Conservation (phyloP, 2,113 vertebrate genomes). For the Zosterops lateralis region DNA sequence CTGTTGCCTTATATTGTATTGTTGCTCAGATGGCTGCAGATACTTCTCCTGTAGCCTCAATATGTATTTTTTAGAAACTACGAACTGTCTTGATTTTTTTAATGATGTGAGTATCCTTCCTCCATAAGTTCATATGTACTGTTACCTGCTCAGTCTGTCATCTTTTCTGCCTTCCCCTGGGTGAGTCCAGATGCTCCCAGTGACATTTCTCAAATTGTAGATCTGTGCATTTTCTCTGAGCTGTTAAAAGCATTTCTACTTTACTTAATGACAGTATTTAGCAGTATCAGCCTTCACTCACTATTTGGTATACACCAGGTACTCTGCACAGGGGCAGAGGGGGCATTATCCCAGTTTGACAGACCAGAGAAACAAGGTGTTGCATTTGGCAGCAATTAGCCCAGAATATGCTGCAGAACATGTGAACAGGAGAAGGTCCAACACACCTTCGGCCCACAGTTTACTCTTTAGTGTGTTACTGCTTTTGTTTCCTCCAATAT, state of each 20-base stretch:
- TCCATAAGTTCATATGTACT: not conserved
- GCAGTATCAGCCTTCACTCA: not conserved
- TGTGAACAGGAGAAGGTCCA: not conserved
- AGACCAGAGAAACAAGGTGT: not conserved
- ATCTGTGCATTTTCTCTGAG: not conserved
- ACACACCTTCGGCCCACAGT: not conserved
- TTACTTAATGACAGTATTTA: constrained; percentile 11
- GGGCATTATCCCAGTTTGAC: not conserved
- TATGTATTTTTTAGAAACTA: not conserved
- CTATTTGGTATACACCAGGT: not conserved
- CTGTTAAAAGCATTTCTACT: not conserved
- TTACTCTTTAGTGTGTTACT: not conserved
- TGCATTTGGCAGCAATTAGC: not conserved
- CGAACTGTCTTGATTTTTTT: not conserved
- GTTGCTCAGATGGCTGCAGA: not conserved
- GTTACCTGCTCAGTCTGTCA: not conserved
- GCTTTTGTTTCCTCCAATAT: not conserved
- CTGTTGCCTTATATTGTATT: not conserved
- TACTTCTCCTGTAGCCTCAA: not conserved
- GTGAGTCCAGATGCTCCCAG: not conserved
- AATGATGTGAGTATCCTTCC: not conserved
- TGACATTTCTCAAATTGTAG: not conserved
- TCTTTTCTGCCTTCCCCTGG: not conserved
- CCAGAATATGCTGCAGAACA: not conserved
- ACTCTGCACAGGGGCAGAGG: not conserved